A percentile compares a stretch with the other conserved stretches of the same genome.
phyloP scores from a whole-genome alignment of 2,888 invertebrate genomes.

The Drosophila prostipennis region DNA sequence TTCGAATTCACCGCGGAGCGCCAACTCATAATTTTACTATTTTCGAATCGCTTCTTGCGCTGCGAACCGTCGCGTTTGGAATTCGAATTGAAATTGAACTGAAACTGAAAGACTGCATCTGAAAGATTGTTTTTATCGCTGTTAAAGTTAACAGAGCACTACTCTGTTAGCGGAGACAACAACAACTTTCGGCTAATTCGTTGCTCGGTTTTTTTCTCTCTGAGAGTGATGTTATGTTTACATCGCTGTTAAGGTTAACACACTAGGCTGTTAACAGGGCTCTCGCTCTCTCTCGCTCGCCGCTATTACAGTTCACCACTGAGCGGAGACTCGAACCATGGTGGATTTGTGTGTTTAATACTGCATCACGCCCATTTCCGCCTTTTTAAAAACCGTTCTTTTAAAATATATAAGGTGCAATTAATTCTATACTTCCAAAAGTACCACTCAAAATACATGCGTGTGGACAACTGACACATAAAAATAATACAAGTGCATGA shows the following conservation, averaged over 20 bases:
- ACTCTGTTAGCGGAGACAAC: too few species aligned
- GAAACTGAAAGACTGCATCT: too few species aligned
- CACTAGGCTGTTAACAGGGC: neutral
- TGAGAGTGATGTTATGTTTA: neutral
- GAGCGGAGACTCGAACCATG: constrained; percentile 8
- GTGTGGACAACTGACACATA: neutral
- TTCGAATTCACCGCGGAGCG: constrained; percentile 23
- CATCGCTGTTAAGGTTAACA: too few species aligned
- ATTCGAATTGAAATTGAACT: neutral
- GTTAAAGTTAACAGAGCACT: too few species aligned
- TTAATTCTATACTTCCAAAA: too few species aligned
- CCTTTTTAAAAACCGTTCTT: too few species aligned
- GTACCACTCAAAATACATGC: too few species aligned
- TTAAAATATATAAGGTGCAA: too few species aligned
- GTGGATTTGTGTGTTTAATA: neutral
- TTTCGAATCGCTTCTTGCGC: neutral
- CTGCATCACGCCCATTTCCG: neutral
- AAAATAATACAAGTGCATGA: neutral
- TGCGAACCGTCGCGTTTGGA: constrained; percentile 2
- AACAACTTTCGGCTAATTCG: too few species aligned
- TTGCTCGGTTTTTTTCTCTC: too few species aligned
- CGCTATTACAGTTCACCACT: neutral
- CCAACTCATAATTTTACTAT: constrained; percentile 5
- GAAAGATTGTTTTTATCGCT: too few species aligned
- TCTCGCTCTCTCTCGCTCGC: neutral